Evolutionary conservation across 92 coral and sea anemone genomes (phyloP).

Genomic region (Porites rus): DNA sequence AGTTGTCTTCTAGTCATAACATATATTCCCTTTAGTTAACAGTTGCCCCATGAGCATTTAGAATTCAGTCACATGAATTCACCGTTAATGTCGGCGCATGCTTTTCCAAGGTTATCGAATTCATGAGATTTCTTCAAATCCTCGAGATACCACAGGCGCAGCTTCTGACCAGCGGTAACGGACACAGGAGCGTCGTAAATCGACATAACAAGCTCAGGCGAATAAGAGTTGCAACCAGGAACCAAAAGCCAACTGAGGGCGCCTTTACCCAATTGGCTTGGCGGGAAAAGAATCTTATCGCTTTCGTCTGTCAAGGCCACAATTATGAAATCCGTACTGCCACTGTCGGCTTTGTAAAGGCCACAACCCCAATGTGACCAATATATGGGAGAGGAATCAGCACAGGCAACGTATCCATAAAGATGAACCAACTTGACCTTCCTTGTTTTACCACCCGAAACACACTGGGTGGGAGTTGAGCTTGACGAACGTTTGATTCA

Average conservation of each 20-base stretch:
- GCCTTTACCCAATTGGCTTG: background rate
- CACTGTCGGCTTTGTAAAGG: no score
- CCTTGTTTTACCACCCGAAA: background rate
- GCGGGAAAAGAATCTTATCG: background rate
- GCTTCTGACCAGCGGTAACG: background rate
- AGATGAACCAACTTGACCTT: conserved; percentile 11
- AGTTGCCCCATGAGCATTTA: background rate
- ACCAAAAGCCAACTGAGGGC: background rate
- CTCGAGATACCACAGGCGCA: conserved; percentile 7
- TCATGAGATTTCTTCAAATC: background rate
- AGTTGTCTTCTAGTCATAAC: no score
- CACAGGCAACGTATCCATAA: conserved; percentile 1
- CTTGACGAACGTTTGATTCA: background rate
- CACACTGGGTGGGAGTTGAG: background rate
- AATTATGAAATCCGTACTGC: background rate
- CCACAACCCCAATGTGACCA: conserved; percentile 27
- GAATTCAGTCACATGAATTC: background rate
- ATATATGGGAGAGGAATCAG: background rate
- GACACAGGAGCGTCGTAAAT: background rate
- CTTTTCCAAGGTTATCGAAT: background rate
- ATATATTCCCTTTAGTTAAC: no score
- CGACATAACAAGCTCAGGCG: background rate
- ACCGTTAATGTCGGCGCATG: conserved; percentile 13
- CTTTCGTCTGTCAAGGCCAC: background rate
- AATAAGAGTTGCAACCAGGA: background rate